Percentiles rank a stretch among this genome's conserved stretches.
These are phyloP conservation scores for Luscinia luscinia DNA, from an alignment of 2,797 vertebrate genomes.

Conservation along the genomic window DNA sequence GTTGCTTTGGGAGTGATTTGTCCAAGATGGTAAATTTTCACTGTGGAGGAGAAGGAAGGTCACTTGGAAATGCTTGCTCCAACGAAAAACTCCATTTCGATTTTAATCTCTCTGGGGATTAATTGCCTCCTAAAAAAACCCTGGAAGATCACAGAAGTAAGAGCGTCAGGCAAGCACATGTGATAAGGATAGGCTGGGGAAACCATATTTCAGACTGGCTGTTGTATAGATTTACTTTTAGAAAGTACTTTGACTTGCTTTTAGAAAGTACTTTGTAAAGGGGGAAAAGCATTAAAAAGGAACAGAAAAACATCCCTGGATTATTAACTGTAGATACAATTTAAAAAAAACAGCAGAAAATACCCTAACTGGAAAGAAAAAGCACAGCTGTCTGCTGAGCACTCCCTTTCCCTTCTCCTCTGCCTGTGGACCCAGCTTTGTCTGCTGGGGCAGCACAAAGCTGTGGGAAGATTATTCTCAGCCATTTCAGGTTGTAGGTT, in stretches of 20 bases:
- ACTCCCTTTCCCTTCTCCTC: not conserved
- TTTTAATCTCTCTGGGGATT: not conserved
- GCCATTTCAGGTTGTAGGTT: not conserved
- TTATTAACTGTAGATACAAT: not conserved
- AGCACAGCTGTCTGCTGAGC: not conserved
- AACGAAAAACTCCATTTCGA: slow-evolving; percentile 11
- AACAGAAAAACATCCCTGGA: not conserved
- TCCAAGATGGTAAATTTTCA: slow-evolving; percentile 10
- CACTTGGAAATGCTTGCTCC: not conserved
- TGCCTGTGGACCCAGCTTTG: accelerated
- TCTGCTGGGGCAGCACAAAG: accelerated
- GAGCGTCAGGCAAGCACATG: not conserved
- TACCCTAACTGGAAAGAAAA: not conserved
- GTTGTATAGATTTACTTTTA: not conserved
- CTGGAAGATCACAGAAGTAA: not conserved
- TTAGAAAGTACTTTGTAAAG: not conserved
- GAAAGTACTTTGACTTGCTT: not conserved
- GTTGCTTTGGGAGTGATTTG: not conserved
- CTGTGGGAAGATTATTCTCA: not conserved
- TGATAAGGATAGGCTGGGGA: not conserved
- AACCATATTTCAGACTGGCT: not conserved
- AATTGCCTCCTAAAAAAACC: not conserved
- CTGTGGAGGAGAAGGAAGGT: not conserved
- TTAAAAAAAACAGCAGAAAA: not conserved
- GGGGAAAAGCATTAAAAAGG: not conserved